Conservation (phyloP, 2,797 vertebrate genomes). For the Jordanella pulchra region DNA sequence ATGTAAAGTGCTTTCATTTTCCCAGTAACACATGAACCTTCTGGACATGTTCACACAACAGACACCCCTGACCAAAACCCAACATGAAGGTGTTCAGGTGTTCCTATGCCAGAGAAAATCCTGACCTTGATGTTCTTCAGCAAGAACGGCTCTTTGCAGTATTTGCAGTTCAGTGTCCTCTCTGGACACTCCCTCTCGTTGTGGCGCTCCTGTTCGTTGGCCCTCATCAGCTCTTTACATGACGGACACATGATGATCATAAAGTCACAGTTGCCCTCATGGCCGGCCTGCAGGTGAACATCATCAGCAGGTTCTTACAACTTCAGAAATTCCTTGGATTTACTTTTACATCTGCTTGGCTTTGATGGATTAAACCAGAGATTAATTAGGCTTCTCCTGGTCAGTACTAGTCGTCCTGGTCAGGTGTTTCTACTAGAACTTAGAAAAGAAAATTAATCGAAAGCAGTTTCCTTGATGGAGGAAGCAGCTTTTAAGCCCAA, state of each 20-base stretch:
- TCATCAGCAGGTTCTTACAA: slow-evolving; percentile 1
- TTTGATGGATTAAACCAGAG: background rate
- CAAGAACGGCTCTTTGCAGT: slow-evolving; percentile 84
- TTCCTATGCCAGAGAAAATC: background rate
- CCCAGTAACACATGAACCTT: too few relatives aligned
- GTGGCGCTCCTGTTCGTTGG: slow-evolving; percentile 85
- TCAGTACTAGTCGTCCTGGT: too few relatives aligned
- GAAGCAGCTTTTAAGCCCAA: background rate
- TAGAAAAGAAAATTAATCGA: background rate
- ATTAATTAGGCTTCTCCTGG: background rate
- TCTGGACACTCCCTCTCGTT: slow-evolving; percentile 85
- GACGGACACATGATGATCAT: slow-evolving; percentile 83
- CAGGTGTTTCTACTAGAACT: background rate
- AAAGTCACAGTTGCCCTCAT: slow-evolving; percentile 84
- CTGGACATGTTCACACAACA: too few relatives aligned
- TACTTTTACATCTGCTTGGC: background rate
- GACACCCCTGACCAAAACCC: background rate
- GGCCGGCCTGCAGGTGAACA: slow-evolving; percentile 66
- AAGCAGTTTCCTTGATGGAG: background rate
- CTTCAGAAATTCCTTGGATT: background rate
- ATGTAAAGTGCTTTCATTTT: too few relatives aligned
- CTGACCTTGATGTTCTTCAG: slow-evolving; percentile 83
- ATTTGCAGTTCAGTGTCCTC: slow-evolving; percentile 86
- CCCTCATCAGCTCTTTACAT: slow-evolving; percentile 85
- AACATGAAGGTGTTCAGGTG: background rate